These are phyloP conservation scores for Gallinago paraguaiae DNA, from an alignment of 2,113 vertebrate genomes.

Conservation along the genomic window DNA sequence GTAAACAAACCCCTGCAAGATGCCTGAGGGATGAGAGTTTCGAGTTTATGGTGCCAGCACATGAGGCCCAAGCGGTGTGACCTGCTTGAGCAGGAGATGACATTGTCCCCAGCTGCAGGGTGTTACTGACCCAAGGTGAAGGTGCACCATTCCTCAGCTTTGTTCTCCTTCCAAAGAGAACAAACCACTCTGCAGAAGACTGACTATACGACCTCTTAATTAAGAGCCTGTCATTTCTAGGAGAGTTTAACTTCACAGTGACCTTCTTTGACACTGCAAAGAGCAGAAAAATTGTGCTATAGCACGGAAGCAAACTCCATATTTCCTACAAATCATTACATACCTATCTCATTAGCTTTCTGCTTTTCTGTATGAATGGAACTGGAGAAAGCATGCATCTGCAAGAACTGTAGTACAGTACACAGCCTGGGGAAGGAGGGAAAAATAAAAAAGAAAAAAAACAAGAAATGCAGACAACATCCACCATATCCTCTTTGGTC, in stretches of 20 bases:
- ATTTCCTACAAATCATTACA: not conserved
- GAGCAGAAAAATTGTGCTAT: not conserved
- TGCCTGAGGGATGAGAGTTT: not conserved
- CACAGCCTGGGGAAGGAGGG: not conserved
- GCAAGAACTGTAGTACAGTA: not conserved
- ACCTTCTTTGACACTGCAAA: not conserved
- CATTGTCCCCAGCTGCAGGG: not conserved
- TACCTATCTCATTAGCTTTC: not conserved
- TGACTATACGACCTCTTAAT: not conserved
- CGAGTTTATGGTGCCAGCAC: not conserved
- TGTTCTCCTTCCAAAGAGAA: conserved; percentile 20
- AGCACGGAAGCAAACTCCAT: not conserved
- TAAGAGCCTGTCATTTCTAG: not conserved
- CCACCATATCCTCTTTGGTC: not conserved
- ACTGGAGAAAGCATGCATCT: not conserved
- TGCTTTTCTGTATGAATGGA: not conserved
- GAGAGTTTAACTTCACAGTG: not conserved
- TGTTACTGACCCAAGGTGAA: not conserved
- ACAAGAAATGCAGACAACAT: not conserved
- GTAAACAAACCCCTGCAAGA: conserved; percentile 17
- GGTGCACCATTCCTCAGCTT: not conserved
- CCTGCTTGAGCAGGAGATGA: not conserved
- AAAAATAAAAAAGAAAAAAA: too few relatives aligned
- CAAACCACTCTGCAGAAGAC: not conserved
- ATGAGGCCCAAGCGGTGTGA: not conserved